Percentiles rank a stretch among this genome's conserved stretches.
Evolutionary conservation across 2,888 invertebrate genomes (phyloP).

Genomic region (Dicyrtomina minuta): DNA sequence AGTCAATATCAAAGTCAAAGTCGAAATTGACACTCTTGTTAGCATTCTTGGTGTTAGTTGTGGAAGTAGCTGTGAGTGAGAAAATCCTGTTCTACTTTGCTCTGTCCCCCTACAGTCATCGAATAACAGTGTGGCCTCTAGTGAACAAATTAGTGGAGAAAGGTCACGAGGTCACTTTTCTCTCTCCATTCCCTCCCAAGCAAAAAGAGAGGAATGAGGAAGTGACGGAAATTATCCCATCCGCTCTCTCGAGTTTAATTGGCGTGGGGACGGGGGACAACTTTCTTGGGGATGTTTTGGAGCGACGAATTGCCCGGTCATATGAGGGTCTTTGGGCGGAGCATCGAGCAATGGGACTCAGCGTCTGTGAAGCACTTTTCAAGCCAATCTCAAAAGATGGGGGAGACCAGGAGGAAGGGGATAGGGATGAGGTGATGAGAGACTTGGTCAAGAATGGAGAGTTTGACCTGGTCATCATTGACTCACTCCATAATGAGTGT

Average conservation of each 20-base stretch:
- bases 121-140: slow-evolving; percentile 45
- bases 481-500: slow-evolving; percentile 39
- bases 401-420: neutral
- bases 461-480: slow-evolving; percentile 38
- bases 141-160: slow-evolving; percentile 40
- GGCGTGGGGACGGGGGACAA: slow-evolving; percentile 12
- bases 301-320: neutral
- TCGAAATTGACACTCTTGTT: no score
- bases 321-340: slow-evolving; percentile 16
- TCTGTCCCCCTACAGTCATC: slow-evolving; percentile 39
- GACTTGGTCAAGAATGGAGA: slow-evolving; percentile 24
- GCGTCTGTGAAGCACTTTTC: slow-evolving; percentile 25
- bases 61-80: slow-evolving; percentile 24
- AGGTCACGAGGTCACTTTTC: slow-evolving; percentile 43
- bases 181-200: slow-evolving; percentile 37
- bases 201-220: slow-evolving; percentile 28
- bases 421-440: slow-evolving; percentile 1
- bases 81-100: slow-evolving; percentile 48
- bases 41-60: neutral
- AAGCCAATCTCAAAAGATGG: no score
- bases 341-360: neutral
- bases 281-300: slow-evolving; percentile 24
- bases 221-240: slow-evolving; percentile 39
- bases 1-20: no score
- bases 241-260: slow-evolving; percentile 30